These are phyloP conservation scores for Agrilus planipennis DNA, from an alignment of 1,140 invertebrate genomes.

Conservation along the genomic window DNA sequence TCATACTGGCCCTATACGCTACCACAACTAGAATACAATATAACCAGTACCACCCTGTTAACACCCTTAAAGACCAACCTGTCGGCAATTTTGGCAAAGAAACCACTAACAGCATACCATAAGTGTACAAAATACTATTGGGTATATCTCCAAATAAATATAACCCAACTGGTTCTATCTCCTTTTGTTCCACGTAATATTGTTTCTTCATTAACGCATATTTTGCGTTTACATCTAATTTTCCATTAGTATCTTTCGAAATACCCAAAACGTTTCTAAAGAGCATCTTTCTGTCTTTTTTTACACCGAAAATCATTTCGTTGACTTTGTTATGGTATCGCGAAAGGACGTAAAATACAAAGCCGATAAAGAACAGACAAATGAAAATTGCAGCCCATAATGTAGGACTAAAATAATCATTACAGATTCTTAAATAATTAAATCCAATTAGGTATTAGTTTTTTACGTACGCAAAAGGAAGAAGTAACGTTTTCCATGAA, in stretches of 20 bases:
- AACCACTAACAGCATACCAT: constrained; percentile 64
- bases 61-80: constrained; percentile 61
- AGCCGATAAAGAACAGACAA: constrained; percentile 18
- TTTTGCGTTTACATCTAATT: constrained; percentile 29
- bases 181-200: constrained; percentile 13
- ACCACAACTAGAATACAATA: constrained; percentile 68
- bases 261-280: not conserved
- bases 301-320: constrained; percentile 1
- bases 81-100: constrained; percentile 60
- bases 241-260: not conserved
- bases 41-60: constrained; percentile 77
- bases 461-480: constrained; percentile 56
- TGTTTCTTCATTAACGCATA: constrained; percentile 24
- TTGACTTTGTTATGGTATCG: constrained; percentile 20
- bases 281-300: not conserved
- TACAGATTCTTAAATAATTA: constrained; percentile 7
- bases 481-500: constrained; percentile 68
- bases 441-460: no score
- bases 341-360: constrained; percentile 23
- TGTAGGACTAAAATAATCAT: constrained; percentile 20
- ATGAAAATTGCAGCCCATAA: constrained; percentile 26
- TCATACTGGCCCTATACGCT: constrained; percentile 69
- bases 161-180: constrained; percentile 37
- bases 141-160: constrained; percentile 56
- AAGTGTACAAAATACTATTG: constrained; percentile 65